Evolutionary conservation across 2,113 vertebrate species (phyloP).

Genomic region (Carollia perspicillata): DNA sequence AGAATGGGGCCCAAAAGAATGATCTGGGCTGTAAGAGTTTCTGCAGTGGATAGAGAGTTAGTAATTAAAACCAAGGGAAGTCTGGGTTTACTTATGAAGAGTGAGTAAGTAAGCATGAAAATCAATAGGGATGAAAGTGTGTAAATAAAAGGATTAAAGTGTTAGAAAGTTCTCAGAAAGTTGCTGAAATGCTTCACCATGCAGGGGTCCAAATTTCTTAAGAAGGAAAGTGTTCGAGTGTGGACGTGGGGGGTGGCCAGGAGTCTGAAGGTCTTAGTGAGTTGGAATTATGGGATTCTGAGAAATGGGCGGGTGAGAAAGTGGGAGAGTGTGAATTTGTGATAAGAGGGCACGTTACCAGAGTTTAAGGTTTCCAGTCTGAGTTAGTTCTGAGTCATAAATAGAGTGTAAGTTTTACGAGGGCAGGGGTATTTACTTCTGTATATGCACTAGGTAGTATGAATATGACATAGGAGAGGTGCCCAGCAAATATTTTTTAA

Average conservation of each 20-base stretch:
- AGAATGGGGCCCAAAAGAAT: not conserved
- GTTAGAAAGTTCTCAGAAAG: not conserved
- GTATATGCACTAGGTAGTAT: too few relatives aligned
- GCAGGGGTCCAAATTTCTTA: not conserved
- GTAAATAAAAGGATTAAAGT: not conserved
- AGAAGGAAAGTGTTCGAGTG: not conserved
- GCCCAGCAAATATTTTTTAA: not conserved
- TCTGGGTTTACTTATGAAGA: not conserved
- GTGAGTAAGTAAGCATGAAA: not conserved
- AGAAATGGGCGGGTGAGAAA: not conserved
- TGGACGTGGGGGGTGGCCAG: not conserved
- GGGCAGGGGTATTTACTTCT: too few relatives aligned
- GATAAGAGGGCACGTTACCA: not conserved
- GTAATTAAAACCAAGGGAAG: not conserved
- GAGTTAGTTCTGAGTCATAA: not conserved
- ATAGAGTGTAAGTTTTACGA: not conserved
- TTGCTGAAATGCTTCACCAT: not conserved
- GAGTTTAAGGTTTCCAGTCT: not conserved
- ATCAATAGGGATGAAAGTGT: not conserved
- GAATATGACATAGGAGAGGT: too few relatives aligned
- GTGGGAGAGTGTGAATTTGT: not conserved
- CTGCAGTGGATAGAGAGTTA: not conserved
- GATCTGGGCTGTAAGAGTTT: not conserved
- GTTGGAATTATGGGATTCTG: not conserved
- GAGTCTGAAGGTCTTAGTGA: not conserved